phyloP scores from a whole-genome alignment of 1,140 invertebrate species.

The Drosophila sechellia region DNA sequence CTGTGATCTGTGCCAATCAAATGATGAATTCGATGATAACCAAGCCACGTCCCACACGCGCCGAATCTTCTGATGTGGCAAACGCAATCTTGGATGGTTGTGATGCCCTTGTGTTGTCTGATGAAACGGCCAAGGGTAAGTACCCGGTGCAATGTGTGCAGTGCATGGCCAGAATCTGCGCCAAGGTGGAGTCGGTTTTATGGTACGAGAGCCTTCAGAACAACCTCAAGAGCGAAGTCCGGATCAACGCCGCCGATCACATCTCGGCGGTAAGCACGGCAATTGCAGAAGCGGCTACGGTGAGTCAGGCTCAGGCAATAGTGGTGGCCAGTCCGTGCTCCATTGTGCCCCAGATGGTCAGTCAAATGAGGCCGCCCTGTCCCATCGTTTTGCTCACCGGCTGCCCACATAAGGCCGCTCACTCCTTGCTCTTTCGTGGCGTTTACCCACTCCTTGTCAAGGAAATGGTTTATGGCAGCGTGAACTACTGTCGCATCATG shows the following conservation, averaged over 20 bases:
- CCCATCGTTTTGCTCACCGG: slow-evolving; percentile 53
- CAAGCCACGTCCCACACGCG: slow-evolving; percentile 96
- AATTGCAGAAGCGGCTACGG: slow-evolving; percentile 37
- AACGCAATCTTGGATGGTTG: slow-evolving; percentile 98
- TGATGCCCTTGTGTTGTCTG: slow-evolving; percentile 98
- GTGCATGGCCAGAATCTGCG: slow-evolving; percentile 55
- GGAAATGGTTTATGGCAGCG: slow-evolving; percentile 43
- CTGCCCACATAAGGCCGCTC: slow-evolving; percentile 21
- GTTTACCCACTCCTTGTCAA: slow-evolving; percentile 50
- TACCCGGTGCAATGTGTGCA: slow-evolving; percentile 90
- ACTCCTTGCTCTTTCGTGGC: slow-evolving; percentile 47
- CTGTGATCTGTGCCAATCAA: slow-evolving; percentile 98
- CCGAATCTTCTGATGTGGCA: slow-evolving; percentile 98
- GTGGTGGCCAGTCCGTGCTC: slow-evolving; percentile 47
- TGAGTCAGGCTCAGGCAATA: slow-evolving; percentile 47
- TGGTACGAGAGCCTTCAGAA: slow-evolving; percentile 62
- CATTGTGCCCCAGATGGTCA: slow-evolving; percentile 43
- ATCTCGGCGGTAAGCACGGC: slow-evolving; percentile 44
- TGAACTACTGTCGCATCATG: slow-evolving; percentile 34
- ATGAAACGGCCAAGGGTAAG: slow-evolving; percentile 98
- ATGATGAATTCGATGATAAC: slow-evolving; percentile 99
- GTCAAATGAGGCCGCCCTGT: slow-evolving; percentile 50
- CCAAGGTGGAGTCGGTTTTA: slow-evolving; percentile 52
- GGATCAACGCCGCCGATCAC: slow-evolving; percentile 11
- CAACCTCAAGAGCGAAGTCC: slow-evolving; percentile 26